Evolutionary conservation across 2,797 vertebrate genomes (phyloP).

Genomic region (Siniperca undulata): DNA sequence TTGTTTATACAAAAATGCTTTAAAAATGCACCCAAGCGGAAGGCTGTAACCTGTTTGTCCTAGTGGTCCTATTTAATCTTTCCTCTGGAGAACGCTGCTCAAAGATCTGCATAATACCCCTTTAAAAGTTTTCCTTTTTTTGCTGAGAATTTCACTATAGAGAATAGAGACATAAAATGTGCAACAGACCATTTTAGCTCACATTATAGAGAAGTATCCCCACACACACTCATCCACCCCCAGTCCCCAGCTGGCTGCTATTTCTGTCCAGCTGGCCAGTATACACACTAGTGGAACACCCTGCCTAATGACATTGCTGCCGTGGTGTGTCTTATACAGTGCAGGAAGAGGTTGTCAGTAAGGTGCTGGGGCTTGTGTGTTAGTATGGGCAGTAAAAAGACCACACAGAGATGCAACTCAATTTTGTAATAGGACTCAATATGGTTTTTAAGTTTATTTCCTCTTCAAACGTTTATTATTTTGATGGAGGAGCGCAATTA

Average conservation of each 20-base stretch:
- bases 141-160: not conserved
- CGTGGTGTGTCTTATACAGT: not conserved
- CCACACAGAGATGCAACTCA: not conserved
- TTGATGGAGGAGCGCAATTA: not conserved
- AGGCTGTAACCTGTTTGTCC: not conserved
- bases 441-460: not conserved
- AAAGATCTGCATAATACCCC: not conserved
- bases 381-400: not conserved
- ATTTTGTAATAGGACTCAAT: not conserved
- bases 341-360: not conserved
- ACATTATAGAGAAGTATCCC: not conserved
- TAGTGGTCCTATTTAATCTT: not conserved
- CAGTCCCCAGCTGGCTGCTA: conserved; percentile 32
- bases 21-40: not conserved
- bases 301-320: conserved; percentile 26
- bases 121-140: not conserved
- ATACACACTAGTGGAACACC: conserved; percentile 22
- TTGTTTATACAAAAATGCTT: too few species aligned
- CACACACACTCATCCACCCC: not conserved
- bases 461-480: not conserved
- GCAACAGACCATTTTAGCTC: conserved; percentile 6
- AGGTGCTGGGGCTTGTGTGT: conserved; percentile 6
- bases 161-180: conserved; percentile 6
- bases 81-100: not conserved
- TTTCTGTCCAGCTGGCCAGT: conserved; percentile 36